Evolutionary conservation across 2,797 vertebrate genomes (phyloP), one percentile per base, ranked within the genome.

Genomic region (Sarcoramphus papa): DNA sequence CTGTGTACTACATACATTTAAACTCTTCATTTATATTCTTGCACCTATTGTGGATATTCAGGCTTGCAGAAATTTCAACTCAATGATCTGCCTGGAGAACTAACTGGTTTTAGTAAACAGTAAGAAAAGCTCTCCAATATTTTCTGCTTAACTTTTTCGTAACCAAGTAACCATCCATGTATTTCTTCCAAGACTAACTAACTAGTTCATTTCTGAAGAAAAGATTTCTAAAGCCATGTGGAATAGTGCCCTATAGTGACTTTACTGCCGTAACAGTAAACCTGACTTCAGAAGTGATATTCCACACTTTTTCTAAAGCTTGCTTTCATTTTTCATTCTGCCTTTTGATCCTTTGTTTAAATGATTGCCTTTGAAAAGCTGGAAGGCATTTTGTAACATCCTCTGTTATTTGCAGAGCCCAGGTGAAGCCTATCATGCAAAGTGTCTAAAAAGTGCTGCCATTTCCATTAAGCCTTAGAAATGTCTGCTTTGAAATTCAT

Each of bases 261-360:
- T 90, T 90, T 14, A 78, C 53, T 81, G 45, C 53, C 65, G 10
- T 47, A 85, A 69, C 31, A 90, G 69, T 67, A 94, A 77, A n/a
- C 24, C 41, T 87, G 33, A 63, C 50, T 68, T 85, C 48, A 88
- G 50, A 85, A 74, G 45, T 57, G 31, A 64, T 65, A 84, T 45
- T 88, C 18, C 54, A 72, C 16, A 37, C 64, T 79, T 90, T 84
- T 68, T 69, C 53, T 68, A 51, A 95, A 78, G 23, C 28, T 92
- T 72, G 9, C n/a, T 93, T 90, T 86, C 31, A 51, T 84, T 76
- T 73, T 76, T 47, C 28, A 51, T 84, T 83, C 67, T 76, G 40
- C 23, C 73, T 92, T 95, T 93, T 94, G 94, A 93, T 92, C 65
- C 59, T 78, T 81, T 90, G 50, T 91, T 96, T 81, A 92, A 96